phyloP scores from a whole-genome alignment of 2,113 vertebrate species.

The Coptodon bakossiorum region DNA sequence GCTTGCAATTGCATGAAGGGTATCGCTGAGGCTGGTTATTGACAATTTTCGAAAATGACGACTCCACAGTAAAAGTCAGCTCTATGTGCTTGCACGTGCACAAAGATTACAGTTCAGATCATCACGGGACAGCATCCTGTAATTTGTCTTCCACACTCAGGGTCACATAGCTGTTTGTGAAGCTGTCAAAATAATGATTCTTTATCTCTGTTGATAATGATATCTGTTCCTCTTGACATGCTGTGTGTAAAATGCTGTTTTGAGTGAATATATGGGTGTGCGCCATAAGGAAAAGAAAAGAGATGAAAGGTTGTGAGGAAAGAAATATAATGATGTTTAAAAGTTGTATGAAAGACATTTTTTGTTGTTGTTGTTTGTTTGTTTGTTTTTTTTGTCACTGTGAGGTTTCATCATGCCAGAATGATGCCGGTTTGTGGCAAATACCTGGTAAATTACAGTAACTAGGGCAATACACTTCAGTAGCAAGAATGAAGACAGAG shows the following conservation, averaged over 20 bases:
- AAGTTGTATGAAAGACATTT: constrained; percentile 13
- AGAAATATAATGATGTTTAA: neutral
- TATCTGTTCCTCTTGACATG: constrained; percentile 41
- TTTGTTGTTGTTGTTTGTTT: neutral
- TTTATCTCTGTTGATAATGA: constrained; percentile 54
- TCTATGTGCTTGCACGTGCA: constrained; percentile 12
- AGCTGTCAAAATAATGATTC: constrained; percentile 59
- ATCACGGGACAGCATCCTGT: neutral
- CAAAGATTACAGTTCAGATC: constrained; percentile 31
- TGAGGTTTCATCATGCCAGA: neutral
- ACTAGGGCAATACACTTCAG: neutral
- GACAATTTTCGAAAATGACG: constrained; percentile 24
- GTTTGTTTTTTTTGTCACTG: neutral
- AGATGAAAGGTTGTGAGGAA: neutral
- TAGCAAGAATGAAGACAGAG: neutral
- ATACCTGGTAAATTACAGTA: neutral
- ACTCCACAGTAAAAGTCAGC: neutral
- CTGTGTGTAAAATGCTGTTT: neutral
- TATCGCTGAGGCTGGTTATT: neutral
- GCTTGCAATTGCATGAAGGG: constrained; percentile 33
- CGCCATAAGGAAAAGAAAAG: neutral
- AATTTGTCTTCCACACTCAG: constrained; percentile 38
- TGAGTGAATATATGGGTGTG: neutral
- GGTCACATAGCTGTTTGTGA: constrained; percentile 43
- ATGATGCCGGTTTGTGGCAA: neutral